Evolutionary conservation across 2,113 vertebrate species (phyloP).

Genomic region (Nesogale talazaci): DNA sequence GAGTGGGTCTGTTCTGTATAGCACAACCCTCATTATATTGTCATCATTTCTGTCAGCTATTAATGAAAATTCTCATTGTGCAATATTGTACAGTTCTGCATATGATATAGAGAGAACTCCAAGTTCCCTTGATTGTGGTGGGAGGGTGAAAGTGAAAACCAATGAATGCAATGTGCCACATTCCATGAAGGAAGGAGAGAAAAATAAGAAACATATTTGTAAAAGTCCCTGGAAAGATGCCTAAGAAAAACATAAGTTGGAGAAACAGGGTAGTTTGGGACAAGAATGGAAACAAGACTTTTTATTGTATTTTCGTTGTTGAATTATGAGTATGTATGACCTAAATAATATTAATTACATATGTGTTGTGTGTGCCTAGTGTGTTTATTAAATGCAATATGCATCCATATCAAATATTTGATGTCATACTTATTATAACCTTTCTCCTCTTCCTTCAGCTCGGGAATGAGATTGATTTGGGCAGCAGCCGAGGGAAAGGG

Average conservation of each 20-base stretch:
- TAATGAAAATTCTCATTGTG: background rate
- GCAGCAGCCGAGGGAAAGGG: background rate
- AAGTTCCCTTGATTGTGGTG: background rate
- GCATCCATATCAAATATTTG: background rate
- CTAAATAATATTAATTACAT: background rate
- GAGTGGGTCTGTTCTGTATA: background rate
- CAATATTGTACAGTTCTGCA: background rate
- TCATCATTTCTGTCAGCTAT: background rate
- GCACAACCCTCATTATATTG: too few species aligned
- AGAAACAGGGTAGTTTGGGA: background rate
- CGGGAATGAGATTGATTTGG: background rate
- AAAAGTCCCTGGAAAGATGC: background rate
- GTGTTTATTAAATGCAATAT: background rate
- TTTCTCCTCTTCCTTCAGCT: background rate
- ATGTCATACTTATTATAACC: background rate
- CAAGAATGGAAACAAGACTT: background rate
- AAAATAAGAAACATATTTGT: conserved; percentile 7
- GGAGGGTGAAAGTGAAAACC: background rate
- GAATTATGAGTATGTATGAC: background rate
- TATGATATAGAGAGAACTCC: background rate
- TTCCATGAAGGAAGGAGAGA: background rate
- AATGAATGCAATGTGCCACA: background rate
- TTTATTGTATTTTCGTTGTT: background rate
- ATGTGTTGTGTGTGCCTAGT: background rate
- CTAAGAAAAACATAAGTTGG: background rate